Evolutionary conservation across 2,113 vertebrate genomes (phyloP).

Genomic region (Takifugu flavidus): DNA sequence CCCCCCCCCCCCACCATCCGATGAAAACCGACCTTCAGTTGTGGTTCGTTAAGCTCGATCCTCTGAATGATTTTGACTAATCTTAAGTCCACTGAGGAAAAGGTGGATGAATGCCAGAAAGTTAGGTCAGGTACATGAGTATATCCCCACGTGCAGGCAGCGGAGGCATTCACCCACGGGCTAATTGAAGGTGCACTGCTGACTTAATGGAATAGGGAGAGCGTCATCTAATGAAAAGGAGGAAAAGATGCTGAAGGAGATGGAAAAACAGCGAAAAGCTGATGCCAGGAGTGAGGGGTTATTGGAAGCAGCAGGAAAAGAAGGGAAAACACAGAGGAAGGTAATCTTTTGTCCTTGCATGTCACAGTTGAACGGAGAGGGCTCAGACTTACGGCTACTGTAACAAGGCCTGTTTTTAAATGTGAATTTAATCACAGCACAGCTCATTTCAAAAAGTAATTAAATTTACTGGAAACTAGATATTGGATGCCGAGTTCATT

Average conservation of each 20-base stretch:
- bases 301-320: conserved; percentile 33
- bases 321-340: conserved; percentile 40
- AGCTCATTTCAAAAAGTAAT: conserved; percentile 35
- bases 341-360: conserved; percentile 69
- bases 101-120: conserved; percentile 63
- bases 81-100: conserved; percentile 55
- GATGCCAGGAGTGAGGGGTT: conserved; percentile 51
- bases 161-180: conserved; percentile 51
- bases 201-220: conserved; percentile 28
- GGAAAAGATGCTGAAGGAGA: conserved; percentile 10
- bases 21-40: conserved; percentile 44
- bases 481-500: conserved; percentile 16
- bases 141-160: conserved; percentile 48
- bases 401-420: conserved; percentile 20
- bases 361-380: conserved; percentile 53
- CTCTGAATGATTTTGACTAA: conserved; percentile 60
- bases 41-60: conserved; percentile 41
- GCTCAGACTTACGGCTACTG: conserved; percentile 24
- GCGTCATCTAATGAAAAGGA: conserved; percentile 29
- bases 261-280: conserved; percentile 42
- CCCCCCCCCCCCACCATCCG: neutral
- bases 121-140: conserved; percentile 62
- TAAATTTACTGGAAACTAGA: conserved; percentile 24
- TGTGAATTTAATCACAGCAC: conserved; percentile 23
- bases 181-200: conserved; percentile 47